Evolutionary conservation across 2,113 vertebrate genomes (phyloP).

Genomic region (Albula glossodonta): DNA sequence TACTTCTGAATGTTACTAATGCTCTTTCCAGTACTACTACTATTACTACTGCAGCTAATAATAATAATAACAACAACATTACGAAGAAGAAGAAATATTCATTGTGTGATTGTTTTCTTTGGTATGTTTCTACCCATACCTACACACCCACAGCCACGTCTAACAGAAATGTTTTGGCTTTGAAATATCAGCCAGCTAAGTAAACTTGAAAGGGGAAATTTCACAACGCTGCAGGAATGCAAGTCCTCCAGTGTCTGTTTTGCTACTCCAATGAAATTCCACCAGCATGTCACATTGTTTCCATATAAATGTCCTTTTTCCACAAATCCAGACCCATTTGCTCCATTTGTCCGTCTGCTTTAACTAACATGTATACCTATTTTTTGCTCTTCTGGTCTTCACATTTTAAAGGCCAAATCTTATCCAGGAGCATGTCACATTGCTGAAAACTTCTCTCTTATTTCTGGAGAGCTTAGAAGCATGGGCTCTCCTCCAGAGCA

Average conservation of each 20-base stretch:
- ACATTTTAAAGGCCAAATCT: neutral
- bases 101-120: too few relatives aligned
- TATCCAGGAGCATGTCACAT: neutral
- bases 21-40: too few relatives aligned
- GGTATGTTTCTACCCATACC: too few relatives aligned
- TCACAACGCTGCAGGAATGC: neutral
- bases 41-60: too few relatives aligned
- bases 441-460: neutral
- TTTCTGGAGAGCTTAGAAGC: neutral
- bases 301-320: neutral
- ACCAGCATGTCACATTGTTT: neutral
- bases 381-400: neutral
- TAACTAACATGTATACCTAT: neutral
- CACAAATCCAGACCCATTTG: neutral
- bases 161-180: neutral
- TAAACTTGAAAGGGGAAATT: neutral
- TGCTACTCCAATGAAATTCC: neutral
- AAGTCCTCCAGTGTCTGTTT: neutral
- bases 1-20: too few relatives aligned
- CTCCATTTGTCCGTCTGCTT: neutral
- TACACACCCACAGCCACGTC: neutral
- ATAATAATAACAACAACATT: too few relatives aligned
- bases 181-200: neutral
- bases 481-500: too few relatives aligned
- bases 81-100: too few relatives aligned